These are phyloP conservation scores for Anorthoa munda DNA, from an alignment of 2,888 invertebrate species.

Conservation along the genomic window DNA sequence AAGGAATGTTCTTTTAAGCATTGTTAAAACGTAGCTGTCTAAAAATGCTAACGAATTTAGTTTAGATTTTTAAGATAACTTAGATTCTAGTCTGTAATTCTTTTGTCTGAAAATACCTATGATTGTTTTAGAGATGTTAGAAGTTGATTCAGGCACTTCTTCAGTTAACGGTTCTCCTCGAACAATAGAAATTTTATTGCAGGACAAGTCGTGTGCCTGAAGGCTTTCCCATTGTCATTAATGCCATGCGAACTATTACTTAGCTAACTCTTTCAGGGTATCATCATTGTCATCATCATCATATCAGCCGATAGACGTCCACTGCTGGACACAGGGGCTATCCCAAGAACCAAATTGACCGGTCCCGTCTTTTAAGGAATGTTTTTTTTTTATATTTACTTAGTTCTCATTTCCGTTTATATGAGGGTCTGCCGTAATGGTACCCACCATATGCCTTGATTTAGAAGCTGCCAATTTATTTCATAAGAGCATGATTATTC, in stretches of 20 bases:
- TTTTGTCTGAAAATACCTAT: conserved; percentile 12
- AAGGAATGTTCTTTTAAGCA: conserved; percentile 24
- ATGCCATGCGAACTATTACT: neutral
- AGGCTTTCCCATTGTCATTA: neutral
- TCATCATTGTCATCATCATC: too few relatives aligned
- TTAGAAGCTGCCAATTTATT: neutral
- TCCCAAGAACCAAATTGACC: too few relatives aligned
- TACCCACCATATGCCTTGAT: neutral
- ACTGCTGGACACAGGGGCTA: too few relatives aligned
- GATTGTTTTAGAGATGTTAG: neutral
- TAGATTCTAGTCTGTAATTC: neutral
- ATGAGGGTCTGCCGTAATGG: neutral
- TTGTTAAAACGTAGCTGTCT: conserved; percentile 9
- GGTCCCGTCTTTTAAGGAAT: too few relatives aligned
- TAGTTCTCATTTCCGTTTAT: too few relatives aligned
- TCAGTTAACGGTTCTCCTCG: neutral
- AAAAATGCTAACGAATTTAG: conserved; percentile 2
- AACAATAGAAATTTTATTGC: neutral
- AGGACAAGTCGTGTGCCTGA: neutral
- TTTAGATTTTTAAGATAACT: conserved; percentile 33
- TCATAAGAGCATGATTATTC: neutral
- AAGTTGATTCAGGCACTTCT: neutral
- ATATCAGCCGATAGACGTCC: too few relatives aligned
- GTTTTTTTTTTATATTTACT: too few relatives aligned
- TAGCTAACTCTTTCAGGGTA: too few relatives aligned